Evolutionary conservation across 2,113 vertebrate species (phyloP), one percentile per base, ranked within the genome.

Genomic region (Archilochus colubris): DNA sequence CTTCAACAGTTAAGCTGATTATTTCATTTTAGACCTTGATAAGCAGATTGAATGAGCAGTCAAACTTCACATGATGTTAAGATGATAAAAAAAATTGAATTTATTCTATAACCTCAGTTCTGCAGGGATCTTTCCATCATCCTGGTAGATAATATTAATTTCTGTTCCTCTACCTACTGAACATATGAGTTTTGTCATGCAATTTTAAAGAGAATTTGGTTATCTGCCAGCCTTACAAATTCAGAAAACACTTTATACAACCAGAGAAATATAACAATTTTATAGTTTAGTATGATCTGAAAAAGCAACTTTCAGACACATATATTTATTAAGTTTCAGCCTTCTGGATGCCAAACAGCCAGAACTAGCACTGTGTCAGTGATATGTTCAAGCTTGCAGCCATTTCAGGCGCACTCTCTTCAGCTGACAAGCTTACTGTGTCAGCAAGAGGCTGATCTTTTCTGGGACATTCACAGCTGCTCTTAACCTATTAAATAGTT

Each of bases 371-470:
- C 18, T 12, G 4, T 8, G 31, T 33, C 54, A 61, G 20, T 61
- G 20, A 3, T 36, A 5, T 22, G 38, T 40, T 36, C 51, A 51
- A 59, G 10, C 28, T n/a, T 68, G 6, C 30, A 82, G 54, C 10
- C 30, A 31, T 36, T 89, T 72, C 54, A 68, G 7, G 10, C 30
- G 7, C 13, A 0, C 0, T 53, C 2, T 30, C 28, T n/a, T 77
- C 54, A 8, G 3, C 13, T 75, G 40, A 20, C 16, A 46, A 36
- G 22, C 11, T 79, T 28, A 59, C 6, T 9, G 8, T 27, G 21
- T 44, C n/a, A 14, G 2, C 40, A 73, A 74, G 50, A 53, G 14
- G 6, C 17, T 0, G 1, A 25, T 7, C 2, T 58, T 64, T 82
- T 80, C 70, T 25, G 24, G 3, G 7, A 3, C 28, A 66, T 69